phyloP scores from a whole-genome alignment of 2,888 invertebrate species.

The Troilus luridus region DNA sequence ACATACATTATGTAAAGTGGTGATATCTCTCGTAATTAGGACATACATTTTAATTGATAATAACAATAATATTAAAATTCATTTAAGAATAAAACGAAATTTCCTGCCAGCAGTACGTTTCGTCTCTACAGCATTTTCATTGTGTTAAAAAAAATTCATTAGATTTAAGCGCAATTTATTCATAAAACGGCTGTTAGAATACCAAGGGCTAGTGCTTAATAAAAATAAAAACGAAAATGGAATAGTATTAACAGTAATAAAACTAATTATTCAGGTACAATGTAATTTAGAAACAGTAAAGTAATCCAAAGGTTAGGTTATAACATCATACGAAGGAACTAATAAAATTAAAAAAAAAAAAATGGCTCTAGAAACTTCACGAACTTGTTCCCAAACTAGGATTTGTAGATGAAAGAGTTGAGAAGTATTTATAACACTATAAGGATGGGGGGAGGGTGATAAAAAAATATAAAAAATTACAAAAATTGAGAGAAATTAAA shows the following conservation, averaged over 20 bases:
- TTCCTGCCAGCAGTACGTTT: slow-evolving; percentile 56
- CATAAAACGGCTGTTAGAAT: slow-evolving; percentile 3
- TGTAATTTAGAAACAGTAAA: slow-evolving; percentile 39
- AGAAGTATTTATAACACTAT: not conserved
- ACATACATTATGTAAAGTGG: slow-evolving; percentile 24
- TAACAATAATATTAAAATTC: not conserved
- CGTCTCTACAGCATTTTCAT: not conserved
- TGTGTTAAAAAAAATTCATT: not conserved
- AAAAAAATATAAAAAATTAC: not conserved
- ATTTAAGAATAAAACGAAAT: slow-evolving; percentile 32
- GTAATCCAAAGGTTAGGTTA: not conserved
- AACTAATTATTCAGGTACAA: slow-evolving; percentile 49
- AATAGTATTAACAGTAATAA: not conserved
- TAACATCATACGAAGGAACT: not conserved
- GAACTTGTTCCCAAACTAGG: not conserved
- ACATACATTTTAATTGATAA: not conserved
- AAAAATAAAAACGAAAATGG: not conserved
- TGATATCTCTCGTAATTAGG: not conserved
- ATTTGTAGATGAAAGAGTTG: not conserved
- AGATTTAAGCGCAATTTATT: slow-evolving; percentile 24
- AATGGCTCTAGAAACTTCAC: not conserved
- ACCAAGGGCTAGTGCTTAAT: slow-evolving; percentile 1
- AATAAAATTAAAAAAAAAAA: not conserved
- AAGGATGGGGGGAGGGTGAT: not conserved
- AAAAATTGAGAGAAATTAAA: not conserved